Evolutionary conservation across 2,888 invertebrate genomes (phyloP), one percentile per base, ranked within the genome.

Genomic region (Xestobium rufovillosum): DNA sequence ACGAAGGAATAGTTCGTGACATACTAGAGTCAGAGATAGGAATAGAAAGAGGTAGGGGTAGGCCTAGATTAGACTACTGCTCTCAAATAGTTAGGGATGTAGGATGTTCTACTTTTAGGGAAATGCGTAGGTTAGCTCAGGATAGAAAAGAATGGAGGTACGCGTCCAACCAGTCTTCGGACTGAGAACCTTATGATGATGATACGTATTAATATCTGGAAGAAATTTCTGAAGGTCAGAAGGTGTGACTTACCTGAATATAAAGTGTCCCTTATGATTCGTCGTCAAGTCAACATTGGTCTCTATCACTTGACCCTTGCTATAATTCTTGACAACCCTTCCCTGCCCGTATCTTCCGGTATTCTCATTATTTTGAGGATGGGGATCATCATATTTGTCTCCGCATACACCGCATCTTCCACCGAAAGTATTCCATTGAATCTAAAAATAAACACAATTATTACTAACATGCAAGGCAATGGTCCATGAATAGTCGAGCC

Each of bases 281-380:
- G 60, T 54, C 3, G 63, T 64, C 26, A 66, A 37, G 3, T 52
- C 41, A 9, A 60, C 52, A 3, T 32, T 36, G 11, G 51, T 48
- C 11, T 51, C 44, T 26, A 61, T 52, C n/a, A 48, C 43, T 29
- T 49, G 43, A 0, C 59, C 59, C 9, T 48, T 17, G 11, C 38
- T 36, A 42, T 55, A 68, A 52, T 38, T 52, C 30, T 43, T 44
- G 1, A 62, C 64, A 28, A 66, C 58, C 3, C 53, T 45, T 6
- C 67, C 66, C 8, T 41, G 52, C 26, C 69, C 70, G 42, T 61
- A 70, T 29, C 15, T 48, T 23, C 63, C 63, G 2, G 57, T 58
- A 34, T 60, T 55, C 51, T 63, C 63, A 35, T 63, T 61, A 4
- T 45, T 45, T 30, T 60, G 51, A 3, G 63, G 63, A 32, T 53